Evolutionary conservation across 2,888 invertebrate species (phyloP).

Genomic region (Rhyacophila evoluta): DNA sequence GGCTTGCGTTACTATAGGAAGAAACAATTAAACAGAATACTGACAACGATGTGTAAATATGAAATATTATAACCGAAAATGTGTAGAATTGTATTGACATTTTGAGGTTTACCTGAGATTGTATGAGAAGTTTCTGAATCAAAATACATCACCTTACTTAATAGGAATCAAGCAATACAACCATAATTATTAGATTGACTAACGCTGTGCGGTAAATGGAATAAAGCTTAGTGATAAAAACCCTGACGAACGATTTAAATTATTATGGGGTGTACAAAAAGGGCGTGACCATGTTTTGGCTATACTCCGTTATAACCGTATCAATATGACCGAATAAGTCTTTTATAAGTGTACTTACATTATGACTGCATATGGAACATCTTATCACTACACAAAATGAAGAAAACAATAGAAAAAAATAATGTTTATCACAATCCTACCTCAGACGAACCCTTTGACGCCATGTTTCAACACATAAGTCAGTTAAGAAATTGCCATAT

Average conservation of each 20-base stretch:
- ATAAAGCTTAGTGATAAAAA: background rate
- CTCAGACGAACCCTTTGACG: slow-evolving; percentile 54
- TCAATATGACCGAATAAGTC: slow-evolving; percentile 27
- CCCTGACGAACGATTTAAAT: background rate
- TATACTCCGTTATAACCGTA: slow-evolving; percentile 27
- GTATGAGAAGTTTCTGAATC: background rate
- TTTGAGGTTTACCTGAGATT: background rate
- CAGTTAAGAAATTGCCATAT: slow-evolving; percentile 41
- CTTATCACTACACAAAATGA: slow-evolving; percentile 47
- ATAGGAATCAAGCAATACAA: background rate
- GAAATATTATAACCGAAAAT: background rate
- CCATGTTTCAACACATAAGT: slow-evolving; percentile 52
- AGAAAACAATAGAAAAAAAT: slow-evolving; percentile 39
- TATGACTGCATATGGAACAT: slow-evolving; percentile 43
- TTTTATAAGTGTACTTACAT: slow-evolving; percentile 41
- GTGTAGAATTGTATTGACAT: slow-evolving; percentile 43
- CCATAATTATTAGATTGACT: background rate
- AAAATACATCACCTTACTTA: background rate
- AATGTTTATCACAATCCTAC: slow-evolving; percentile 47
- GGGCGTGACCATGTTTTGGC: slow-evolving; percentile 46
- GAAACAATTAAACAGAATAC: too few species aligned
- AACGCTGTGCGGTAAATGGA: background rate
- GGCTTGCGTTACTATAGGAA: too few species aligned
- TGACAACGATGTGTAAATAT: background rate
- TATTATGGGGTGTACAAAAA: slow-evolving; percentile 29